These are phyloP conservation scores for Heliothis peltigera DNA, from an alignment of 2,888 invertebrate species.

Conservation along the genomic window DNA sequence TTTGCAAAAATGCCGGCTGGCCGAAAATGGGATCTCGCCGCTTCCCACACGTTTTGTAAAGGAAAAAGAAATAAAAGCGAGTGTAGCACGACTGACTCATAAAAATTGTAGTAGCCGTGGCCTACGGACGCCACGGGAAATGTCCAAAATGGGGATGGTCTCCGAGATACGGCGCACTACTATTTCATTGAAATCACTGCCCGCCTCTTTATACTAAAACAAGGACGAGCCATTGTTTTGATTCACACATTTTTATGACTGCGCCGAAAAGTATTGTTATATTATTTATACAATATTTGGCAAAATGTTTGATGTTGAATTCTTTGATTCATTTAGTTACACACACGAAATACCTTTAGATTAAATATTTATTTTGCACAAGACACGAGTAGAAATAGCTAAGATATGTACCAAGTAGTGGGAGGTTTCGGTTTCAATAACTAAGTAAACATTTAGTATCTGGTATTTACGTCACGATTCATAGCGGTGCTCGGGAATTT, in stretches of 20 bases:
- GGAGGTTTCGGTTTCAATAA: constrained; percentile 40
- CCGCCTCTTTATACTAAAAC: constrained; percentile 42
- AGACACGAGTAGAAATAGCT: constrained; percentile 11
- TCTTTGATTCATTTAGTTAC: constrained; percentile 42
- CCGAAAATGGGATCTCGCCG: constrained; percentile 80
- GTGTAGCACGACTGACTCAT: constrained; percentile 76
- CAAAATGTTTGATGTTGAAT: constrained; percentile 35
- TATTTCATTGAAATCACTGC: constrained; percentile 53
- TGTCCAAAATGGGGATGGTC: constrained; percentile 69
- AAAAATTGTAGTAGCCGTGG: constrained; percentile 80
- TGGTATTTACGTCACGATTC: constrained; percentile 52
- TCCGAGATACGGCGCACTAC: constrained; percentile 48
- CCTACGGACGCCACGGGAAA: constrained; percentile 69
- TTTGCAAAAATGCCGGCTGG: constrained; percentile 79
- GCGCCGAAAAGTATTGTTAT: constrained; percentile 26
- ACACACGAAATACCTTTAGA: constrained; percentile 24
- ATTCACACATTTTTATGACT: constrained; percentile 32
- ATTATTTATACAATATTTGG: constrained; percentile 21
- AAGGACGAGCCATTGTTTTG: constrained; percentile 43
- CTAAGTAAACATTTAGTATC: constrained; percentile 58
- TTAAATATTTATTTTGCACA: constrained; percentile 48
- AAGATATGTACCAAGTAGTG: constrained; percentile 5
- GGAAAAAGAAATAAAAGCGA: constrained; percentile 70
- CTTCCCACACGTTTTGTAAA: constrained; percentile 72
- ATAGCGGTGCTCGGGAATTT: constrained; percentile 53